Conservation (phyloP, 2,888 invertebrate species). For the Odontocolon sp. region DNA sequence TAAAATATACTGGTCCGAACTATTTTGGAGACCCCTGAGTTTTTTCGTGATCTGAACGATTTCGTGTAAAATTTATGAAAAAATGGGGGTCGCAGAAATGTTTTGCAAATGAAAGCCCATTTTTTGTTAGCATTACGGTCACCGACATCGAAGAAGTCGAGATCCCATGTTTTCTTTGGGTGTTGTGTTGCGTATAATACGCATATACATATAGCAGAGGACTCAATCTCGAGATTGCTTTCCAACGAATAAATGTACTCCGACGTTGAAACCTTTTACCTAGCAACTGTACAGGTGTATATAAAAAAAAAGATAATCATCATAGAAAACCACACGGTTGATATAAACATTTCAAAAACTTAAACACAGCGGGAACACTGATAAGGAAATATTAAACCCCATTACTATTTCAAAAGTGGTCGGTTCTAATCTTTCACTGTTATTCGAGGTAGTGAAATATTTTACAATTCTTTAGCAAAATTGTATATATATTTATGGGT, state of each 20-base stretch:
- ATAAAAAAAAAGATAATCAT: neutral
- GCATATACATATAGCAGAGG: neutral
- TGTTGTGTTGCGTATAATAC: neutral
- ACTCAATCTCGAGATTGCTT: constrained; percentile 25
- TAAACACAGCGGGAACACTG: too few relatives aligned
- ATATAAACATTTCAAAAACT: neutral
- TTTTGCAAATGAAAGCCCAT: neutral
- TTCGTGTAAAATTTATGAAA: neutral
- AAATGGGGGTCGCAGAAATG: neutral
- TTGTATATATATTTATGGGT: too few relatives aligned
- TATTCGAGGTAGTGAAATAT: too few relatives aligned
- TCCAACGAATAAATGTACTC: neutral
- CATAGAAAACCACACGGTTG: neutral
- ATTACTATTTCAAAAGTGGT: too few relatives aligned
- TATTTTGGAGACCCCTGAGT: neutral
- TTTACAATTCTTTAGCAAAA: too few relatives aligned
- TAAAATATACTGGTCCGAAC: too few relatives aligned
- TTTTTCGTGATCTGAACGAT: neutral
- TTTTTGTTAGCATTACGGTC: neutral
- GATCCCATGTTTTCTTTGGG: too few relatives aligned
- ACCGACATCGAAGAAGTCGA: neutral
- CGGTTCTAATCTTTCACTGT: too few relatives aligned
- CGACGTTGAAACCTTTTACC: neutral
- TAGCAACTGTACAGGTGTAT: neutral
- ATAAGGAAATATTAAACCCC: too few relatives aligned